phyloP scores from a whole-genome alignment of 2,113 vertebrate genomes.

The Chloropsis hardwickii region DNA sequence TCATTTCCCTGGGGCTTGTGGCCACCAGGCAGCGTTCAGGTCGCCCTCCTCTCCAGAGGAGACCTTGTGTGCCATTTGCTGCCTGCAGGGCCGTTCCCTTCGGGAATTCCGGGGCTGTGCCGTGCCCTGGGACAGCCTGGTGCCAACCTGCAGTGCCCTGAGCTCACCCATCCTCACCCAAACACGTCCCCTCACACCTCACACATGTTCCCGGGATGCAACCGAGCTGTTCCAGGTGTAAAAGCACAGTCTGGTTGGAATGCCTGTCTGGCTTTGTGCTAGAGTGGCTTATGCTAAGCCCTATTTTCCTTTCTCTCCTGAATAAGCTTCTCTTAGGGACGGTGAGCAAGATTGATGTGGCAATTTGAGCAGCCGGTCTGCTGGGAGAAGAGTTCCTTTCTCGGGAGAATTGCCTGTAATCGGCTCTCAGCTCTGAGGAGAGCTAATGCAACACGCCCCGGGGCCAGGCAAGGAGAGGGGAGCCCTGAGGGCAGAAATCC shows the following conservation, averaged over 20 bases:
- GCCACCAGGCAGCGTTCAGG: accelerated
- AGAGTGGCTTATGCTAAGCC: not conserved
- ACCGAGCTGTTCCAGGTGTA: not conserved
- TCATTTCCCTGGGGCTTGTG: not conserved
- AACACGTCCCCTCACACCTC: accelerated
- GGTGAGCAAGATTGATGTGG: not conserved
- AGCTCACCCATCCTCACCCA: not conserved
- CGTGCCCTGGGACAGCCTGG: not conserved
- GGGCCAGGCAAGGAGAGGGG: not conserved
- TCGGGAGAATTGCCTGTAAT: not conserved
- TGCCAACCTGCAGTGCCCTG: not conserved
- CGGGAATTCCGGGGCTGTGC: accelerated
- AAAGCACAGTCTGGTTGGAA: not conserved
- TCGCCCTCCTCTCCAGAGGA: accelerated
- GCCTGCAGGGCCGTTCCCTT: accelerated
- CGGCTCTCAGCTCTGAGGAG: not conserved
- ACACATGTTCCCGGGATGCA: accelerated
- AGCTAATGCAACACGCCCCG: accelerated
- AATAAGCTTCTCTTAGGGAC: not conserved
- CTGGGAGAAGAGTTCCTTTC: not conserved
- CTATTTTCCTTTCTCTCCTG: not conserved
- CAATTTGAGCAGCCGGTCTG: constrained; percentile 3
- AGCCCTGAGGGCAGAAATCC: not conserved
- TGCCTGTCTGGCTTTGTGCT: not conserved
- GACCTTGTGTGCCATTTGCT: accelerated